Conservation (phyloP, 2,113 vertebrate genomes). For the Myrmophylax atrothorax region DNA sequence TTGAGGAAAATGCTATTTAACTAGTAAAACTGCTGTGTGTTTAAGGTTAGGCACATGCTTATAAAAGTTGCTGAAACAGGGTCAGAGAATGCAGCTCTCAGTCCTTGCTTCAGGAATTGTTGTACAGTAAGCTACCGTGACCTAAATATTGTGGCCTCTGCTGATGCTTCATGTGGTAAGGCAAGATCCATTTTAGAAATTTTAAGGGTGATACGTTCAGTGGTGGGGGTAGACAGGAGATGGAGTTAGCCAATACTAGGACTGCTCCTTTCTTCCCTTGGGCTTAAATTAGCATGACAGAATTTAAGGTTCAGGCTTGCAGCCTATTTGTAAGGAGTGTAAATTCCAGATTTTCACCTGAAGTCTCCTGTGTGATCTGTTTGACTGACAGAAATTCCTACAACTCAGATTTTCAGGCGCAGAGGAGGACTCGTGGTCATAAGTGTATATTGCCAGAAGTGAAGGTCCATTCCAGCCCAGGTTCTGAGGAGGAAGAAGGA, state of each 20-base stretch:
- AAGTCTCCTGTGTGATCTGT: not conserved
- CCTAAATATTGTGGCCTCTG: constrained; percentile 3
- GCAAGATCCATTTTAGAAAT: not conserved
- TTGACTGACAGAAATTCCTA: not conserved
- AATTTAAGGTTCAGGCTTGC: not conserved
- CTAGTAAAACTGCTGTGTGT: not conserved
- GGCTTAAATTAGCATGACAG: not conserved
- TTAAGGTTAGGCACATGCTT: not conserved
- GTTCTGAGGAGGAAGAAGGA: not conserved
- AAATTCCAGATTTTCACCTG: not conserved
- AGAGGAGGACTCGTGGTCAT: rapidly evolving
- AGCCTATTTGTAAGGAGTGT: not conserved
- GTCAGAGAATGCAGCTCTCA: not conserved
- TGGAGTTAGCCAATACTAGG: not conserved
- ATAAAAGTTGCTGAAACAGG: not conserved
- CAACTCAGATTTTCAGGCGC: not conserved
- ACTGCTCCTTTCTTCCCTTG: not conserved
- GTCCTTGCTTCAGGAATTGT: not conserved
- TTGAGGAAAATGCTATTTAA: not conserved
- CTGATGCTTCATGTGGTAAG: not conserved
- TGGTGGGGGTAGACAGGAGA: not conserved
- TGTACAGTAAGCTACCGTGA: not conserved
- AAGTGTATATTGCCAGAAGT: not conserved
- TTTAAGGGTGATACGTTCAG: not conserved
- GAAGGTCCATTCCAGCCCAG: not conserved